Evolutionary conservation across 2,113 vertebrate genomes (phyloP), one percentile per base, ranked within the genome.

Genomic region (Nannospalax galili): DNA sequence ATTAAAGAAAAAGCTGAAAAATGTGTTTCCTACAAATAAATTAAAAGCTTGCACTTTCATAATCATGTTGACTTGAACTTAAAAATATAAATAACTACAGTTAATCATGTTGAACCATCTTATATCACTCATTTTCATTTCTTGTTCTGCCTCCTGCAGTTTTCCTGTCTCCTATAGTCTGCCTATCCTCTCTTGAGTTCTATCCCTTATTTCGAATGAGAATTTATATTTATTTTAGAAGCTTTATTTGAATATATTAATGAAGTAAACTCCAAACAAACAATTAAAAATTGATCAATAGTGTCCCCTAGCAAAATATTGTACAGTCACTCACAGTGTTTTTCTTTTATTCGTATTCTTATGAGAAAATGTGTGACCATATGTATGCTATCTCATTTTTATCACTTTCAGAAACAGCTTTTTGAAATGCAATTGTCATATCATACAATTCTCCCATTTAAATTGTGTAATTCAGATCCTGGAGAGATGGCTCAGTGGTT

Each of bases 221-320:
- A 84, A 88, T 91, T 81, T 80, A 14, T 86, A 86, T 91, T 73
- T 16, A 52, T 93, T 81, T 95, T 94, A 80, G 75, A 64, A 69
- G 52, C 73, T 90, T 94, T 90, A 90, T 88, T 91, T 97, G 52
- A 91, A 40, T 28, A 70, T 79, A 88, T 65, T 88, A 87, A 58
- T 84, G 45, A 91, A 75, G 40, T 81, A 67, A 81, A 17, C 37
- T 52, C 56, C 40, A 91, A 95, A 93, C 37, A 89, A 97, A 65
- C 11, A 92, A 86, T 64, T 65, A 86, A 93, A 94, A 94, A 60
- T 90, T 90, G 30, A 79, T 84, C 20, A 48, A 92, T 64, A 79
- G 15, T 12, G 75, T 70, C 32, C 37, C 15, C 24, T 77, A 42
- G 72, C 75, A 67, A 95, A 88, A 93, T 40, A 7, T 81, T 94